Conservation (phyloP, 2,113 vertebrate species). For the Saccopteryx leptura region DNA sequence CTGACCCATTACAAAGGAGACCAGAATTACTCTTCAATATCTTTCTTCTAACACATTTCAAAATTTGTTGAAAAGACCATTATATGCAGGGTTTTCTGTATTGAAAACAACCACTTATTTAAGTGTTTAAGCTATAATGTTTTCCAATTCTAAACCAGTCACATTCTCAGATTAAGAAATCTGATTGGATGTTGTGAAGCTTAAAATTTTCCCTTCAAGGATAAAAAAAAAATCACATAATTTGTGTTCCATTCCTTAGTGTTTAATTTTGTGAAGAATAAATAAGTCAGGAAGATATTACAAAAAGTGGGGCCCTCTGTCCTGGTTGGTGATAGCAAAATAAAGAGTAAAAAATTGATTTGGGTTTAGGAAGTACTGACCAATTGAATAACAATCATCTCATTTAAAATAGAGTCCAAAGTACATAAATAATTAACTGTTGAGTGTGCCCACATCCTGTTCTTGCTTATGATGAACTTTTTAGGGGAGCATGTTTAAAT, state of each 20-base stretch:
- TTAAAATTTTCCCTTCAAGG: constrained; percentile 48
- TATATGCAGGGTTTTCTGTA: neutral
- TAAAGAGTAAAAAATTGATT: constrained; percentile 35
- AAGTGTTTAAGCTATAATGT: neutral
- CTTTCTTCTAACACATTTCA: neutral
- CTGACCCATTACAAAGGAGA: neutral
- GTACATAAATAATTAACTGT: constrained; percentile 12
- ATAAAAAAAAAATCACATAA: constrained; percentile 48
- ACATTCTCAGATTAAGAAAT: constrained; percentile 37
- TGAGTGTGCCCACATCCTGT: constrained; percentile 33
- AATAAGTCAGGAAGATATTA: neutral
- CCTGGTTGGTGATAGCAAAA: neutral
- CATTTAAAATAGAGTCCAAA: constrained; percentile 10
- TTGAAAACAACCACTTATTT: constrained; percentile 5
- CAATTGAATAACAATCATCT: constrained; percentile 13
- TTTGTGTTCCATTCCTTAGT: neutral
- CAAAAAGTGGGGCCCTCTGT: neutral
- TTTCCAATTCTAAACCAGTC: constrained; percentile 42
- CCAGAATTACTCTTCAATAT: neutral
- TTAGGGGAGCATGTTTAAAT: constrained; percentile 61
- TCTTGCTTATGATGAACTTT: constrained; percentile 62
- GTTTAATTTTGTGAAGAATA: constrained; percentile 1
- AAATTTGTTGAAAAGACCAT: neutral
- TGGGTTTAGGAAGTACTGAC: constrained; percentile 47
- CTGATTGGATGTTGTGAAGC: neutral